Evolutionary conservation across 2,888 invertebrate species (phyloP), one percentile per base, ranked within the genome.

Genomic region (Oasisia sp.): DNA sequence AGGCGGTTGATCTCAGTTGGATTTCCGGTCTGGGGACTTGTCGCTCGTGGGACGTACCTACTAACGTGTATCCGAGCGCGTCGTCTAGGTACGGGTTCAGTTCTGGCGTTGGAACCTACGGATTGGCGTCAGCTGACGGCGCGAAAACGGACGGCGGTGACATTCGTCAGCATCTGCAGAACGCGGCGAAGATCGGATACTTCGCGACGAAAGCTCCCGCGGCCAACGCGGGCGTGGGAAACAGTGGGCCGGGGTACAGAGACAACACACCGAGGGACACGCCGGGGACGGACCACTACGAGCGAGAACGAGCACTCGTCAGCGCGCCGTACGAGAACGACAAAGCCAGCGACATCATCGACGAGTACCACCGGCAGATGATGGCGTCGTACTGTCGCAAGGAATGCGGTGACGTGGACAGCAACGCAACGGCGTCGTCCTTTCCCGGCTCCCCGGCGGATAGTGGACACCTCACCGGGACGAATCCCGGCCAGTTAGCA

Each of bases 321-420:
- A 74, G 27, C 74, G 27, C 27, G 4, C 74, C 74, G 7, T 74
- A 74, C n/a, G 74, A 74, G 74, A 74, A 74, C 27, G 74, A 74
- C 74, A 74, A n/a, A 74, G 74, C 74, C 27, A 74, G 74, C 74
- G 74, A 74, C 74, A 74, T 74, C 74, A 74, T 74, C 27, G 74
- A 74, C 27, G 74, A 74, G n/a, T 74, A 74, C 27, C 74, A 74
- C 74, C 74, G 74, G n/a, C 74, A 74, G 74, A 74, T 74, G 74
- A 74, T 74, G 74, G 74, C 74, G 19, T 74, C 74, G 74, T 74
- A 74, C 74, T 74, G 74, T 74, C 74, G 74, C 74, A 74, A 74
- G 27, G 74, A 74, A n/a, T 74, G 74, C 74, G n/a, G n/a, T 27
- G 74, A 74, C n/a, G n/a, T 74, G 74, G 74, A 74, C 19, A 7